Conservation (phyloP, 2,113 vertebrate species). For the Scophthalmus maximus region DNA sequence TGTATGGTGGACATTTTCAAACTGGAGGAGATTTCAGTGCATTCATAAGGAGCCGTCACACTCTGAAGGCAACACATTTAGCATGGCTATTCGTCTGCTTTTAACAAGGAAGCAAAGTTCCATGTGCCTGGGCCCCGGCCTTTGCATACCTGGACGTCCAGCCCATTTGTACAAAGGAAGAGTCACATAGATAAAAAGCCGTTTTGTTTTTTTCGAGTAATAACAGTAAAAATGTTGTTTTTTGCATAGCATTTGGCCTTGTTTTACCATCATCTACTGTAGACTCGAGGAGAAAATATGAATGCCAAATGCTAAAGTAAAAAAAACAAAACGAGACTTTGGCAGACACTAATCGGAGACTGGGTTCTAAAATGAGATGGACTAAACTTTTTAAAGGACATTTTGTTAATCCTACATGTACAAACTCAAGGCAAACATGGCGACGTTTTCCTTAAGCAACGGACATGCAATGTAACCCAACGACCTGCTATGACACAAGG, state of each 20-base stretch:
- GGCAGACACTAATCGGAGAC: slow-evolving; percentile 32
- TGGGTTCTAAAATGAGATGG: slow-evolving; percentile 27
- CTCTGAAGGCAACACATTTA: slow-evolving; percentile 80
- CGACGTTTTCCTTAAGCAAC: slow-evolving; percentile 87
- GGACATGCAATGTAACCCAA: slow-evolving; percentile 86
- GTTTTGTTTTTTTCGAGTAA: slow-evolving; percentile 39
- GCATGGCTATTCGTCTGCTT: slow-evolving; percentile 81
- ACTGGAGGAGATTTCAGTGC: slow-evolving; percentile 71
- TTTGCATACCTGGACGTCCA: slow-evolving; percentile 51
- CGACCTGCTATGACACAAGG: slow-evolving; percentile 79
- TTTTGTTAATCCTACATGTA: slow-evolving; percentile 78
- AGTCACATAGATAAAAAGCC: slow-evolving; percentile 63
- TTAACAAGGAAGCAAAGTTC: slow-evolving; percentile 65
- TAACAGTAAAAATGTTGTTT: slow-evolving; percentile 63
- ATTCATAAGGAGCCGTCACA: slow-evolving; percentile 68
- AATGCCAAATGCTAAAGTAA: slow-evolving; percentile 77
- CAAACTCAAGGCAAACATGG: slow-evolving; percentile 90
- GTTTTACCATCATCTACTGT: slow-evolving; percentile 61
- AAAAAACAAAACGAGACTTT: slow-evolving; percentile 5
- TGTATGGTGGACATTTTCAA: background rate
- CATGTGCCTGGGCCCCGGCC: slow-evolving; percentile 58
- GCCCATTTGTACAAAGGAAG: slow-evolving; percentile 72
- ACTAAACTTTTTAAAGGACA: slow-evolving; percentile 67
- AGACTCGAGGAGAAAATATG: slow-evolving; percentile 56
- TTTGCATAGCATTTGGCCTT: slow-evolving; percentile 86